Evolutionary conservation across 2,113 vertebrate genomes (phyloP), one percentile per base, ranked within the genome.

Genomic region (Aspiorhynchus laticeps): DNA sequence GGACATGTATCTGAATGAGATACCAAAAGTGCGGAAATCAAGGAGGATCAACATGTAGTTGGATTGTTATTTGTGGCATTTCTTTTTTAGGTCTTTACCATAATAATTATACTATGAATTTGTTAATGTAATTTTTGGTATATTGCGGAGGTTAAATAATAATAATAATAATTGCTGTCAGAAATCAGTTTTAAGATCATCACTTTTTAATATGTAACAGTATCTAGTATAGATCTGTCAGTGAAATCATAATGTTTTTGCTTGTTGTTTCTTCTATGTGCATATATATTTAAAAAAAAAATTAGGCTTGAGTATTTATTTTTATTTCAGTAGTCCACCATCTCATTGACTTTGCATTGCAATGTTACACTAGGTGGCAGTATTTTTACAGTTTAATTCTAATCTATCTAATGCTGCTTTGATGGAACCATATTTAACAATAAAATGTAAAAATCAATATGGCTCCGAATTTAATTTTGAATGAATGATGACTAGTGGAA

Each of bases 1-100:
- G 46, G 94, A 69, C 79, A 94, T 96, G 92, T 94, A 98, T 75
- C 90, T 96, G 93, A 92, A 85, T 1, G 79, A 92, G 85, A 91
- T 85, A 59, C 65, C 89, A 28, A 41, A 91, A 7, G 92, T 95
- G 90, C 93, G 80, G 88, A 78, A 94, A 90, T 10, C 14, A 85
- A 38, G 77, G 46, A 21, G 56, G 56, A 31, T 51, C 48, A 43
- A n/a, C 33, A 56, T 10, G 7, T 15, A 65, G 53, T 65, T 10
- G 36, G 21, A 38, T 59, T 14, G 11, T 10, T 2, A 61, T 46
- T 46, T 46, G 38, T 36, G n/a, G 24, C 46, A 7, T 21, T 59
- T 80, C 53, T 7, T 31, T 83, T 83, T 69, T 51, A 10, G 14
- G 3, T 36, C 5, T 53, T 71, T 24, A 28, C 2, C 24, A 26